phyloP scores from a whole-genome alignment of 1,140 invertebrate genomes.

The Diachasmimorpha longicaudata region DNA sequence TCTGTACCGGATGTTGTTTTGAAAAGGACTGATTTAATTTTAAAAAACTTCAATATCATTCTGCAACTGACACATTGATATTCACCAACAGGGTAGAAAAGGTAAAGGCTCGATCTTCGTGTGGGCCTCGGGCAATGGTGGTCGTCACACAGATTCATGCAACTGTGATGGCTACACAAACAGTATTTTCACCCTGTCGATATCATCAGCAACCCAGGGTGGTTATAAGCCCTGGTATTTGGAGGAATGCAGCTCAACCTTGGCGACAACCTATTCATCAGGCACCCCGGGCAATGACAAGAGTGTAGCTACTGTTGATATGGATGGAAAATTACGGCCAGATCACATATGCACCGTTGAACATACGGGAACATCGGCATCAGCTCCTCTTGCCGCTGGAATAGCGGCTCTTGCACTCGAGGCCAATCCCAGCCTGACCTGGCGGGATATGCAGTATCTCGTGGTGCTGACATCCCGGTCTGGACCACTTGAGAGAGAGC shows the following conservation, averaged over 20 bases:
- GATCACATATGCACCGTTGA: constrained; percentile 89
- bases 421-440: constrained; percentile 91
- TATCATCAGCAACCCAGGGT: constrained; percentile 96
- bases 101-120: constrained; percentile 99
- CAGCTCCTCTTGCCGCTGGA: constrained; percentile 93
- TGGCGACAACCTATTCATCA: constrained; percentile 95
- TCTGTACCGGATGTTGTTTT: too few relatives aligned
- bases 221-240: constrained; percentile 98
- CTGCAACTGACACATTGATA: not conserved
- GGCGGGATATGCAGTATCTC: constrained; percentile 98
- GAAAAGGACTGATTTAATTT: too few relatives aligned
- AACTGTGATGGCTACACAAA: constrained; percentile 99
- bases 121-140: constrained; percentile 99
- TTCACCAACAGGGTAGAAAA: constrained; percentile 75
- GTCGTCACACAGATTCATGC: constrained; percentile 94
- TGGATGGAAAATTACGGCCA: constrained; percentile 83
- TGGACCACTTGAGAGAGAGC: constrained; percentile 80
- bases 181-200: constrained; percentile 97
- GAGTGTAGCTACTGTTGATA: constrained; percentile 94
- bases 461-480: constrained; percentile 91
- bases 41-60: not conserved
- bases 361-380: constrained; percentile 93
- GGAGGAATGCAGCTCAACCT: constrained; percentile 95
- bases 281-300: constrained; percentile 93
- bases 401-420: constrained; percentile 93